Evolutionary conservation across 2,113 vertebrate species (phyloP).

Genomic region (Semnopithecus entellus): DNA sequence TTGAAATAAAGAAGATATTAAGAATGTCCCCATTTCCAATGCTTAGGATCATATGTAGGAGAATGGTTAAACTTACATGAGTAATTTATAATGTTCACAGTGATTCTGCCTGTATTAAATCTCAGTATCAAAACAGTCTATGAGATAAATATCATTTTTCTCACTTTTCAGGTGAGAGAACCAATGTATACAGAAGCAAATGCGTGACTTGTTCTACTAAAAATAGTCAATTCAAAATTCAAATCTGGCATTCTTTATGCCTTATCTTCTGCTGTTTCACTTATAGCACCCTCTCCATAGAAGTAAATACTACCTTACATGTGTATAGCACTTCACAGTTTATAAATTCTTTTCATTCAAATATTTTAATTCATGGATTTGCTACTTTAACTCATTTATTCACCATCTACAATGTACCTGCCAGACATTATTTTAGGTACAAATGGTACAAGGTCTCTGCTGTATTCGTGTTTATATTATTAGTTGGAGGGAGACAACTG

Average conservation of each 20-base stretch:
- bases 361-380: neutral
- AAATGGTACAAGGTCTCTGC: neutral
- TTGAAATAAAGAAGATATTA: neutral
- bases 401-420: neutral
- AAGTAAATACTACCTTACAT: neutral
- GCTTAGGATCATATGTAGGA: neutral
- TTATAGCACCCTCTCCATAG: neutral
- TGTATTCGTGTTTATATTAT: neutral
- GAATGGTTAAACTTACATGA: neutral
- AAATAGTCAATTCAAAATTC: neutral
- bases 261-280: neutral
- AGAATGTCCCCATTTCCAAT: neutral
- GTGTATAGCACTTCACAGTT: neutral
- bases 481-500: neutral
- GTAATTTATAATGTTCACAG: neutral
- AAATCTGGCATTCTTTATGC: neutral
- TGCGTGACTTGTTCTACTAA: neutral
- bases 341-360: neutral
- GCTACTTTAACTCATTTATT: constrained; percentile 18
- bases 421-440: neutral
- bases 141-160: neutral
- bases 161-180: constrained; percentile 1
- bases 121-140: neutral
- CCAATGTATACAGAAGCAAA: neutral
- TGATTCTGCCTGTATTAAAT: neutral